Evolutionary conservation across 1,140 invertebrate genomes (phyloP), one percentile per base, ranked within the genome.

Genomic region (Cydia splendana): DNA sequence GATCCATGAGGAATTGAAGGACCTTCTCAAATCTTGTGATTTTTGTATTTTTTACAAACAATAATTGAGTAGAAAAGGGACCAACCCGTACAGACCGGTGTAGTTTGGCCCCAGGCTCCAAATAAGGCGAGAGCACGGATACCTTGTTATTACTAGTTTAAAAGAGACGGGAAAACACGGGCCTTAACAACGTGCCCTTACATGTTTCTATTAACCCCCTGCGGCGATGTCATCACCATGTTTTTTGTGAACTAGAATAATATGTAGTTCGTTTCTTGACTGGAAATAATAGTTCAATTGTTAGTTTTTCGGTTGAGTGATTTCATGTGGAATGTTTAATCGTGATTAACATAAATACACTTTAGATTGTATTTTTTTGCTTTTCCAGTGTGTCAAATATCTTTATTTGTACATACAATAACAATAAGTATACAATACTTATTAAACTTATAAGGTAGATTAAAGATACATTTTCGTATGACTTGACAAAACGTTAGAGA

Each of bases 141-240:
- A 38, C 30, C 67, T 38, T n/a, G 67, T 71, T 71, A 38, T 71
- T 42, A 71, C 67, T 71, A 45, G 67, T 71, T 71, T 6, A 71
- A 38, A 67, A 71, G 34, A 71, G 34, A 71, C 67, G 20, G 15
- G 57, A 62, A 62, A 62, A 62, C 20, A 24, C 57, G 57, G 7
- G 9, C 18, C 18, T 12, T 62, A 62, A 24, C 57, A 62, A 62
- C 57, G 57, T 24, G 18, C 57, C 2, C 57, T 6, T 20, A 62
- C 57, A 62, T 62, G 57, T 62, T 24, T 24, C 57, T 24, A 62
- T 62, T 62, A 24, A 62, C 57, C 57, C 57, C 57, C 57, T 62
- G 10, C 20, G 20, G 57, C 57, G 57, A 62, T 62, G 57, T 62
- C 57, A 62, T 62, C 57, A n/a, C 57, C 57, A 15, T 51, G 20